Percentiles rank a stretch among this genome's conserved stretches.
Evolutionary conservation across 2,797 vertebrate species (phyloP).

Genomic region (Tapera naevia): DNA sequence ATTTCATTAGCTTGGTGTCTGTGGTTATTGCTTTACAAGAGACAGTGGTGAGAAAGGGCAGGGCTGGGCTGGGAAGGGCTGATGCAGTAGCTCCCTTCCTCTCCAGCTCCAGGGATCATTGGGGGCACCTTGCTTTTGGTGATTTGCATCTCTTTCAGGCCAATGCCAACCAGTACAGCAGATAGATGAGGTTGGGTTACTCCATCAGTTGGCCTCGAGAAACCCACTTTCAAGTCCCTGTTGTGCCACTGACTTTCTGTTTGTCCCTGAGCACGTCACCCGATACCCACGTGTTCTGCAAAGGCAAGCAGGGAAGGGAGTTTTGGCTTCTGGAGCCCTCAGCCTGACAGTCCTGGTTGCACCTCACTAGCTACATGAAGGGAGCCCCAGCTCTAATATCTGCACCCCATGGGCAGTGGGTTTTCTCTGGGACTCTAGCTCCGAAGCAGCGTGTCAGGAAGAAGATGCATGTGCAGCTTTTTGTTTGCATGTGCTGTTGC

Average conservation of each 20-base stretch:
- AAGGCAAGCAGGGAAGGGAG: neutral
- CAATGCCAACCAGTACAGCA: neutral
- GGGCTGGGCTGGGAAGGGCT: neutral
- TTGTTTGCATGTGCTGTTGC: neutral
- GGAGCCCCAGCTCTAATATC: neutral
- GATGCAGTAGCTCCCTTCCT: neutral
- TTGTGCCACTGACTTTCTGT: neutral
- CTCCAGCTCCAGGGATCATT: neutral
- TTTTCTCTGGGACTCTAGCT: neutral
- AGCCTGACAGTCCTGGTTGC: neutral
- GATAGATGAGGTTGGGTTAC: neutral
- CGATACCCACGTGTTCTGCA: neutral
- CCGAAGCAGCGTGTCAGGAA: neutral
- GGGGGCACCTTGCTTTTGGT: neutral
- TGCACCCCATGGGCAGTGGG: accelerated
- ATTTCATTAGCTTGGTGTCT: conserved; percentile 54
- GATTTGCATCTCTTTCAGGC: neutral
- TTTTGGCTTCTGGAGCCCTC: neutral
- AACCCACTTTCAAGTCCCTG: neutral
- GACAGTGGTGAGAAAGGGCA: neutral
- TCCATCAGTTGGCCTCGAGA: neutral
- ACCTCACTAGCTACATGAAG: neutral
- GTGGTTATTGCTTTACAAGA: conserved; percentile 19
- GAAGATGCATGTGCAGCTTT: neutral
- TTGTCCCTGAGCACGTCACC: neutral